phyloP scores from a whole-genome alignment of 2,113 vertebrate species.

The Ibidorhyncha struthersii region DNA sequence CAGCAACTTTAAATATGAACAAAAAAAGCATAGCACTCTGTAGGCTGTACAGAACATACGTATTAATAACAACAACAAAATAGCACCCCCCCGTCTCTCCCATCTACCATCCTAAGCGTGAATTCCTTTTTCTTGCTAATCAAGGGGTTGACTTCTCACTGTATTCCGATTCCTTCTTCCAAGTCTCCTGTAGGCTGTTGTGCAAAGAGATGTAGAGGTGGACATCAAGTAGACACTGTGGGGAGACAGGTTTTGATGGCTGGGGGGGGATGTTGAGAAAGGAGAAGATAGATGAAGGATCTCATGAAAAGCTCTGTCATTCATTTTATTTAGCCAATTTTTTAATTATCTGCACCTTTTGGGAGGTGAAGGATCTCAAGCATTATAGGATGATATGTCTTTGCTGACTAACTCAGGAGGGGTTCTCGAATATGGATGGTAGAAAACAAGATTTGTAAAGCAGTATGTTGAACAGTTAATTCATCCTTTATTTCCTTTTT shows the following conservation, averaged over 20 bases:
- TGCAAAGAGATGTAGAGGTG: background rate
- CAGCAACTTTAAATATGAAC: background rate
- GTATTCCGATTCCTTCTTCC: background rate
- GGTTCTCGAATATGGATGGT: background rate
- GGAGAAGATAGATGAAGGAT: background rate
- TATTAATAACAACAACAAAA: no score
- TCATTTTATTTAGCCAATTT: background rate
- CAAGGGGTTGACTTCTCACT: background rate
- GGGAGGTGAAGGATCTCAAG: background rate
- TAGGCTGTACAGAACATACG: background rate
- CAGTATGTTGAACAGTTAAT: background rate
- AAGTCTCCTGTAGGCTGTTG: background rate
- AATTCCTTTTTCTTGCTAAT: background rate
- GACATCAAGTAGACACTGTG: accelerated
- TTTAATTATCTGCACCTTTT: background rate
- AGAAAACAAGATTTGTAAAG: background rate
- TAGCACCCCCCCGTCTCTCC: background rate
- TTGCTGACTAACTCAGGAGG: background rate
- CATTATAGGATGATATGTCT: background rate
- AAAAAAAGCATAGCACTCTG: background rate
- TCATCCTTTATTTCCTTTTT: background rate
- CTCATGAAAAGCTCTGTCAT: background rate
- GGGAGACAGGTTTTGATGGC: background rate
- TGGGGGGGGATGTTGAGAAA: background rate
- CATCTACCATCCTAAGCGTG: background rate